Conservation (phyloP, 2,113 vertebrate genomes). For the Ochotona princeps region DNA sequence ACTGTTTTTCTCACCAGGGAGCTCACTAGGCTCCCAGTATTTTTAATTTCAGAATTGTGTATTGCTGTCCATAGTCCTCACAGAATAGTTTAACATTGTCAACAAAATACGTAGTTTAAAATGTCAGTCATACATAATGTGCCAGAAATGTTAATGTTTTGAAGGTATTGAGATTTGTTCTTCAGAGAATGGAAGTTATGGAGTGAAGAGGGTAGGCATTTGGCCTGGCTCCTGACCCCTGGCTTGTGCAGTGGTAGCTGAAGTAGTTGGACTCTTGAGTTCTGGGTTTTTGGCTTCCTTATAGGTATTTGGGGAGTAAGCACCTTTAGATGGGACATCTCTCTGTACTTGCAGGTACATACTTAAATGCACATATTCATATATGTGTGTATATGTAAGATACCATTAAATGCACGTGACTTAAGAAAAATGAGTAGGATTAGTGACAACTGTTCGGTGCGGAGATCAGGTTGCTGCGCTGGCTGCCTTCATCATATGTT, state of each 20-base stretch:
- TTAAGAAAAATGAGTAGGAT: slow-evolving; percentile 37
- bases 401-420: neutral
- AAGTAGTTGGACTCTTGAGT: no score
- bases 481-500: no score
- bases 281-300: no score
- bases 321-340: no score
- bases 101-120: slow-evolving; percentile 66
- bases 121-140: slow-evolving; percentile 71
- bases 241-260: no score
- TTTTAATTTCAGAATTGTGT: slow-evolving; percentile 78
- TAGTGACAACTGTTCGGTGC: no score
- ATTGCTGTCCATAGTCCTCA: slow-evolving; percentile 66
- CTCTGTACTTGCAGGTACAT: no score
- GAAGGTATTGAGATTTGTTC: slow-evolving; percentile 42
- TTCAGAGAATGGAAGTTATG: slow-evolving; percentile 43
- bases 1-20: neutral
- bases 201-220: neutral
- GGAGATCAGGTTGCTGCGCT: no score
- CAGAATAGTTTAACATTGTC: slow-evolving; percentile 63
- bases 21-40: slow-evolving; percentile 37
- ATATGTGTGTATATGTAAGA: no score
- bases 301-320: no score
- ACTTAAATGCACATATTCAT: no score
- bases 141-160: slow-evolving; percentile 78
- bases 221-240: no score